Evolutionary conservation across 2,888 invertebrate genomes (phyloP).

Genomic region (Apodemia mormo): DNA sequence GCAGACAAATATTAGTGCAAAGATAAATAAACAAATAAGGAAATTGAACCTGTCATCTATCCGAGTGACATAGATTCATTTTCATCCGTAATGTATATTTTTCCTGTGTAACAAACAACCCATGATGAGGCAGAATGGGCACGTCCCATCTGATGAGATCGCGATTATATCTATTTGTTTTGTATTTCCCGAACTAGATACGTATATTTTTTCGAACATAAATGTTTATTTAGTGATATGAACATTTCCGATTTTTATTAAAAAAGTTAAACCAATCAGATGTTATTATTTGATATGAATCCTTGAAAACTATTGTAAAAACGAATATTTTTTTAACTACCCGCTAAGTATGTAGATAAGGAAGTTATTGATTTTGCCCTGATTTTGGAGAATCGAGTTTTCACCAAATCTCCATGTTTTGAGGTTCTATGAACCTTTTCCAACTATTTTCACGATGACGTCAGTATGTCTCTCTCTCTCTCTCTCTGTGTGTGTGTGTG

Average conservation of each 20-base stretch:
- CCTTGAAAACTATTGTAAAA: no score
- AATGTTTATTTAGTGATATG: neutral
- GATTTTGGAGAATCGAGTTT: no score
- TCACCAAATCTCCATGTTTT: no score
- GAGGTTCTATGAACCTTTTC: no score
- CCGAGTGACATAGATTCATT: neutral
- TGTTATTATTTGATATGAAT: no score
- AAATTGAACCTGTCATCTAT: constrained; percentile 1
- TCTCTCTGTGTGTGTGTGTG: no score
- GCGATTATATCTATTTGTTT: constrained; percentile 29
- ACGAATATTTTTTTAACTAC: no score
- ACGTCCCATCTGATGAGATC: constrained; percentile 34
- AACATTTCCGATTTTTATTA: neutral
- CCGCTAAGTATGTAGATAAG: no score
- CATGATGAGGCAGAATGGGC: constrained; percentile 25
- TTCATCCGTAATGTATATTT: constrained; percentile 17
- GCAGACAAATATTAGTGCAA: neutral
- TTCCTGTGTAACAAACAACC: constrained; percentile 6
- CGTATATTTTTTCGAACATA: neutral
- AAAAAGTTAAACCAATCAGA: neutral
- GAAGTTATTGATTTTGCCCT: no score
- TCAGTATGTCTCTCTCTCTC: no score
- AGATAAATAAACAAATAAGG: neutral
- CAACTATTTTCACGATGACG: no score
- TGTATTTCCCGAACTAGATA: constrained; percentile 21